Evolutionary conservation across 1,140 invertebrate species (phyloP).

Genomic region (Leptopilina boulardi): DNA sequence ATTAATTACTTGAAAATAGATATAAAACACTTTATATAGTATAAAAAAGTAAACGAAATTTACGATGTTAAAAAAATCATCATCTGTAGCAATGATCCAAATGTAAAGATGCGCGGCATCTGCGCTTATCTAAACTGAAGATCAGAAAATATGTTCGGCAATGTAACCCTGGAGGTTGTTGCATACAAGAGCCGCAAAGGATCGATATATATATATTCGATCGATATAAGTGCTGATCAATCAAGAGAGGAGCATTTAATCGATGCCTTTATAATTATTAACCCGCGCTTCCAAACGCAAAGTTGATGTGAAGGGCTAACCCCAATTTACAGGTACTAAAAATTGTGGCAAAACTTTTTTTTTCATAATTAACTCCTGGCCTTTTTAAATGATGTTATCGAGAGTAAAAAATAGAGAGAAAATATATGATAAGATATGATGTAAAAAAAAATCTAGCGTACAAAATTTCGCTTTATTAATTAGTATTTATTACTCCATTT

Average conservation of each 20-base stretch:
- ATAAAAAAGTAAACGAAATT: too few relatives aligned
- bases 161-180: slow-evolving; percentile 44
- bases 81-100: neutral
- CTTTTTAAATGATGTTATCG: slow-evolving; percentile 17
- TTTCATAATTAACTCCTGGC: slow-evolving; percentile 23
- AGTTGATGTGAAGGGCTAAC: slow-evolving; percentile 38
- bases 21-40: too few relatives aligned
- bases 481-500: slow-evolving; percentile 7
- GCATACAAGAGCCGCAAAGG: slow-evolving; percentile 47
- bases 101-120: slow-evolving; percentile 6
- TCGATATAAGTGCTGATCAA: slow-evolving; percentile 65
- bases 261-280: slow-evolving; percentile 68
- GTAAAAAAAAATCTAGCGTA: neutral
- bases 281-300: slow-evolving; percentile 50
- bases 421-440: neutral
- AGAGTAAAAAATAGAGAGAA: neutral
- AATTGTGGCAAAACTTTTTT: neutral
- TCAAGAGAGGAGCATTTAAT: slow-evolving; percentile 67
- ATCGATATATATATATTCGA: slow-evolving; percentile 59
- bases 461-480: slow-evolving; percentile 2
- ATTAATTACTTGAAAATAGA: too few relatives aligned
- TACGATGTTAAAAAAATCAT: too few relatives aligned
- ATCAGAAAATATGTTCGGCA: slow-evolving; percentile 50
- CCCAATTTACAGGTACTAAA: slow-evolving; percentile 51
- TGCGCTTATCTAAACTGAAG: slow-evolving; percentile 55